These are phyloP conservation scores for Elmis aenea DNA, from an alignment of 2,888 invertebrate species.

Conservation along the genomic window DNA sequence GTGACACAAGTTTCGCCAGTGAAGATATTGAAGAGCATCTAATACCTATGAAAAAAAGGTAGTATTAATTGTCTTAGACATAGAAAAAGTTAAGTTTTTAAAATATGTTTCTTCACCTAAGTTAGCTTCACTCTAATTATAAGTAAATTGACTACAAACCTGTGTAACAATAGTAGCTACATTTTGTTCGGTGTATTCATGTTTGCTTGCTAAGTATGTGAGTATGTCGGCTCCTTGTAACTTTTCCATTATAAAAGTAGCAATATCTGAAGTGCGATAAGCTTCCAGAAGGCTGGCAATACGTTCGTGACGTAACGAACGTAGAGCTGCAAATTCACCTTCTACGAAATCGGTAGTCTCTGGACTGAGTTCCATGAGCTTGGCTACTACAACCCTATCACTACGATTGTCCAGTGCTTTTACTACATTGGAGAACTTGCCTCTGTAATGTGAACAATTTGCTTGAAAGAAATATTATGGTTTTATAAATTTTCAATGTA, in stretches of 20 bases:
- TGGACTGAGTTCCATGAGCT: conserved; percentile 67
- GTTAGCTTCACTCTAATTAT: too few relatives aligned
- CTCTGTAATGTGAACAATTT: conserved; percentile 50
- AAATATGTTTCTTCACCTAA: too few relatives aligned
- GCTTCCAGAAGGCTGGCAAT: conserved; percentile 72
- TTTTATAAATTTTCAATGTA: too few relatives aligned
- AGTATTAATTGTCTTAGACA: neutral
- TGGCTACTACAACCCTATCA: conserved; percentile 76
- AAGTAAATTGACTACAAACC: conserved; percentile 35
- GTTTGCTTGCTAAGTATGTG: conserved; percentile 79
- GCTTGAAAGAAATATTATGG: too few relatives aligned
- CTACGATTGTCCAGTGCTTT: conserved; percentile 73
- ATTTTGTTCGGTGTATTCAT: conserved; percentile 89
- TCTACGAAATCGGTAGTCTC: conserved; percentile 63
- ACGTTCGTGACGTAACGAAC: conserved; percentile 81
- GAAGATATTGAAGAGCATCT: conserved; percentile 89
- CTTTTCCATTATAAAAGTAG: conserved; percentile 73
- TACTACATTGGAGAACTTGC: conserved; percentile 80
- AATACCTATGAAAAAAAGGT: conserved; percentile 51
- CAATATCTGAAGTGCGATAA: conserved; percentile 64
- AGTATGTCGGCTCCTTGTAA: conserved; percentile 88
- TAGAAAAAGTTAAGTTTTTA: neutral
- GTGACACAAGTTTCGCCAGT: conserved; percentile 88
- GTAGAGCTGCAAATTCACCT: conserved; percentile 78
- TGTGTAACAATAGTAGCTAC: conserved; percentile 84